Evolutionary conservation across 2,113 vertebrate genomes (phyloP).

Genomic region (Propithecus coquereli): DNA sequence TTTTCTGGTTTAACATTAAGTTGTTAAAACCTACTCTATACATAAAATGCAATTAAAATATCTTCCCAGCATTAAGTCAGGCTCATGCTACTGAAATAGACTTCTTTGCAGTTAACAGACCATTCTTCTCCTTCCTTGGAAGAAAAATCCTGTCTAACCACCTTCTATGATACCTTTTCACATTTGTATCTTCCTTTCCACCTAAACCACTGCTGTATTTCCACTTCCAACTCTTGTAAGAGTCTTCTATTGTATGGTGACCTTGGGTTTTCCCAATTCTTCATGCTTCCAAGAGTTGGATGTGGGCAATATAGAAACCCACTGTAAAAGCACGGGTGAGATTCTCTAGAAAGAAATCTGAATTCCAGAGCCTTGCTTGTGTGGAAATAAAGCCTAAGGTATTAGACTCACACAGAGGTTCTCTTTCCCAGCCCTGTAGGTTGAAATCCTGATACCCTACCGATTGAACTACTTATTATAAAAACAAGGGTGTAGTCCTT

Average conservation of each 20-base stretch:
- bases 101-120: not conserved
- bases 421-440: too few species aligned
- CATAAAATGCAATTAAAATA: not conserved
- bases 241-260: too few species aligned
- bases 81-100: too few species aligned
- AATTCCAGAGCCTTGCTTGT: not conserved
- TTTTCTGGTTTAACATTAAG: not conserved
- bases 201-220: not conserved
- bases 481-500: not conserved
- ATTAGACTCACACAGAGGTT: not conserved
- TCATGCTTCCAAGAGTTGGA: not conserved
- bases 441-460: not conserved
- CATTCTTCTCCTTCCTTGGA: not conserved
- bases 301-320: not conserved
- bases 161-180: not conserved
- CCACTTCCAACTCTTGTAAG: not conserved
- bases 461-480: not conserved
- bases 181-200: not conserved
- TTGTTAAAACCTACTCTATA: not conserved
- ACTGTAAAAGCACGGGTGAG: not conserved
- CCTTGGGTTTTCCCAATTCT: not conserved
- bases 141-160: not conserved
- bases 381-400: not conserved
- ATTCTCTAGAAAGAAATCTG: too few species aligned
- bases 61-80: not conserved